Percentiles rank a stretch among this genome's conserved stretches.
phyloP scores from a whole-genome alignment of 1,140 invertebrate species.

The Adelges cooleyi region DNA sequence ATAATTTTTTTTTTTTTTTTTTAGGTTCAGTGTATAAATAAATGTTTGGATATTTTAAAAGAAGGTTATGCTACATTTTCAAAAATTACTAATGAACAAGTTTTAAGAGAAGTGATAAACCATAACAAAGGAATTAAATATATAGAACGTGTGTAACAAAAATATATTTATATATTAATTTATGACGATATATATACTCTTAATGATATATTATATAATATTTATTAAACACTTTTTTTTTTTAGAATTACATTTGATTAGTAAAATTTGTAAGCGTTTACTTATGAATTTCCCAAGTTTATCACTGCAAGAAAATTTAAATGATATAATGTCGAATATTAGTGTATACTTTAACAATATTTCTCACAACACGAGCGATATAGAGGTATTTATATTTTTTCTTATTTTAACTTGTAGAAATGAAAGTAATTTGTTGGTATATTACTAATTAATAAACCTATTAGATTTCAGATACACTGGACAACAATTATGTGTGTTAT shows the following conservation, averaged over 20 bases:
- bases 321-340: not conserved
- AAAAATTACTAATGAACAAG: constrained; percentile 26
- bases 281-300: not conserved
- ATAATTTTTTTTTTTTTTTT: not conserved
- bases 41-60: constrained; percentile 33
- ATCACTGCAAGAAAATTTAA: constrained; percentile 3
- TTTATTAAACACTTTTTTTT: not conserved
- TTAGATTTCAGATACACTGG: not conserved
- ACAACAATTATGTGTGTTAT: not conserved
- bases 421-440: no score
- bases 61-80: constrained; percentile 31
- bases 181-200: not conserved
- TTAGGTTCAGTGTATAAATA: constrained; percentile 33
- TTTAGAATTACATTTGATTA: constrained; percentile 18
- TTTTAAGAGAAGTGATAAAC: constrained; percentile 30
- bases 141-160: constrained; percentile 1
- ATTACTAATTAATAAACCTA: not conserved
- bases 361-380: not conserved
- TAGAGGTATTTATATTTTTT: not conserved
- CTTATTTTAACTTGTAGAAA: no score
- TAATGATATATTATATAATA: not conserved
- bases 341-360: not conserved
- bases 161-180: not conserved
- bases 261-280: constrained; percentile 15
- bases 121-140: constrained; percentile 30